Percentiles rank a stretch among this genome's conserved stretches.
Evolutionary conservation across 1,140 invertebrate genomes (phyloP).

Genomic region (Gonioctena quinquepunctata): DNA sequence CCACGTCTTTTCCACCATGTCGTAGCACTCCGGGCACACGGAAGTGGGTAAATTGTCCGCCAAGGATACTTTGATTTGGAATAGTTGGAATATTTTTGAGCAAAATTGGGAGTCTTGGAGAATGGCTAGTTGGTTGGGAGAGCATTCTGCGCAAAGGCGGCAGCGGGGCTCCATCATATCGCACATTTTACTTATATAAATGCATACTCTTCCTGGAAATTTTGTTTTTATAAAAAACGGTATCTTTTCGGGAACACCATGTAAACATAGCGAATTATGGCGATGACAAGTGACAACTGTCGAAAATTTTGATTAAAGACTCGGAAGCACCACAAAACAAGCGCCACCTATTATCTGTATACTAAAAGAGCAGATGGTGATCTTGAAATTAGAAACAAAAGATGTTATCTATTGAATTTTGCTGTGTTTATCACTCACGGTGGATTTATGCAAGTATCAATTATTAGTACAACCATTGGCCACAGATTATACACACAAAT

Average conservation of each 20-base stretch:
- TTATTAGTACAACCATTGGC: too few species aligned
- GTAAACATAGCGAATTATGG: not conserved
- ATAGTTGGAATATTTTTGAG: slow-evolving; percentile 44
- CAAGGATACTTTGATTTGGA: slow-evolving; percentile 43
- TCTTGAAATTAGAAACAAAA: too few species aligned
- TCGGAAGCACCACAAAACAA: too few species aligned
- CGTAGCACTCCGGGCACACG: slow-evolving; percentile 45
- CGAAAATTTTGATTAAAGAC: too few species aligned
- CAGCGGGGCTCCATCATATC: slow-evolving; percentile 51
- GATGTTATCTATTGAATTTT: too few species aligned
- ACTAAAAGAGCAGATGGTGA: too few species aligned
- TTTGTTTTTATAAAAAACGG: too few species aligned
- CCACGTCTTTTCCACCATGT: slow-evolving; percentile 49
- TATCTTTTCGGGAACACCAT: not conserved
- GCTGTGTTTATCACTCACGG: too few species aligned
- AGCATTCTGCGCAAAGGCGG: slow-evolving; percentile 59
- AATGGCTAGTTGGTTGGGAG: slow-evolving; percentile 33
- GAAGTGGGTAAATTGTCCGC: slow-evolving; percentile 45
- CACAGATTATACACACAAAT: too few species aligned
- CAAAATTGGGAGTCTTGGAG: slow-evolving; percentile 39
- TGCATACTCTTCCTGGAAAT: not conserved
- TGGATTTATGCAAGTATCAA: too few species aligned
- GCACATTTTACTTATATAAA: too few species aligned
- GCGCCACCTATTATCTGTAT: too few species aligned
- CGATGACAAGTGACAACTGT: not conserved